Base-by-base conservation (phyloP, 2,797 vertebrate species). In the Anniella stebbinsi region DNA sequence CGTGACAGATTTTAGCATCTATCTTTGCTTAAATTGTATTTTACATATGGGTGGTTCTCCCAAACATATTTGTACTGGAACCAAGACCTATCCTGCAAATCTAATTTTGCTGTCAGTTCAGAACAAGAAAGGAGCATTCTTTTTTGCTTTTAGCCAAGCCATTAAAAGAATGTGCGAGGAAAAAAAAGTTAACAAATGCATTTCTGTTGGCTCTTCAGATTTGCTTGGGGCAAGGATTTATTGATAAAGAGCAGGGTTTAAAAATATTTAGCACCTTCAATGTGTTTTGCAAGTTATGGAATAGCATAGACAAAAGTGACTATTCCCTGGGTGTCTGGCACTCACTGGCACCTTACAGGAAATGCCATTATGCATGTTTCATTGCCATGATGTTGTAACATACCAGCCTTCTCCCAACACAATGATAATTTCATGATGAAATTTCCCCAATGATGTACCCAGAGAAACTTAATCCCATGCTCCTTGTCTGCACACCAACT, bases 41-140 rank as follows among this genome's bases (percentile, higher is more conserved):
- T 63, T 76, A 60, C 15, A 87, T 76, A 87, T 76, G 36, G 15
- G 17, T 87, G 10, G n/a, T 63, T 77, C 57, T 57, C 86, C 28
- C 38, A 63, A 38, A 57, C 36, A 63, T 28, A 66, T 38, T 87
- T 87, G 28, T 77, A 45, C 38, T 45, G 38, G 73, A 45, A 38
- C 57, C 86, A 87, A 87, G 73, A 77, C 11, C 66, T 63, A 77
- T 6, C 38, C 10, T 66, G 15, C 12, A 73, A 38, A 75, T 73
- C 70, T 86, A 73, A 86, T 54, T 86, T 57, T 86, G 69, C 84
- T 86, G 12, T 73, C 48, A 75, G 17, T 73, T 57, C 69, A 57
- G 45, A 86, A 60, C 54, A 73, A 86, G 48, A 75, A 73, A n/a
- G 51, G 38, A 77, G 36, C 36, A 48, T 18, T 10, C 30, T 78